Base-by-base conservation (phyloP, 1,140 invertebrate genomes). In the Probaryconus sp. region DNA sequence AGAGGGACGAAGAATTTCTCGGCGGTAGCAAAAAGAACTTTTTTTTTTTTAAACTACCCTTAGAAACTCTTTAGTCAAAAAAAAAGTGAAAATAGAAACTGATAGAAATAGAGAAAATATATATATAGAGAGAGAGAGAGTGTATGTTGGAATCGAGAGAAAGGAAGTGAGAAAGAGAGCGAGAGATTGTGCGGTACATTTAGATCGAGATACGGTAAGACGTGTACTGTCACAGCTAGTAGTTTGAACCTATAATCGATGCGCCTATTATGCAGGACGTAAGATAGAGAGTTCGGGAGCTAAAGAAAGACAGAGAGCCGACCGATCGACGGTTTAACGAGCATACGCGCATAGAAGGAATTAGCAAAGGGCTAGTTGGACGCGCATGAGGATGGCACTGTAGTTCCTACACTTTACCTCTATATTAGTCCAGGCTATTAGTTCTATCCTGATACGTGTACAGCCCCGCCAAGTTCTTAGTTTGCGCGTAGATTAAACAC, bases 201-300 rank as follows among this genome's bases (percentile, higher is more conserved):
- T 70, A 70, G 56, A n/a, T n/a, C n/a, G n/a, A 37, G 17, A 24
- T 70, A 70, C 56, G 28, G 48, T 69, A 69, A 55, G 55, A 60
- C 55, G 45, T 42, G 13, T 38, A 21, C 37, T 42, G 28, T 63
- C 11, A n/a, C 16, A 55, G 38, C 6, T 30, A 63, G 58, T 56
- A 71, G 68, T 61, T 55, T 55, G 5, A 35, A 56, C 43, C 38
- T 50, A 58, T 68, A 42, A 56, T 45, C 56, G 50, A 55, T 56
- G 68, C 68, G 68, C 58, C 56, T 16, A 55, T 55, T 56, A 48
- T 37, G 58, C 68, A 76, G 53, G 67, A 69, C 64, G 31, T 65
- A 56, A 50, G 13, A 43, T 38, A 42, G 18, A 42, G 40, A n/a
- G n/a, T n/a, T n/a, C n/a, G n/a, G n/a, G n/a, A n/a, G n/a, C n/a